Evolutionary conservation across 2,797 vertebrate genomes (phyloP).

Genomic region (Podarcis lilfordi): DNA sequence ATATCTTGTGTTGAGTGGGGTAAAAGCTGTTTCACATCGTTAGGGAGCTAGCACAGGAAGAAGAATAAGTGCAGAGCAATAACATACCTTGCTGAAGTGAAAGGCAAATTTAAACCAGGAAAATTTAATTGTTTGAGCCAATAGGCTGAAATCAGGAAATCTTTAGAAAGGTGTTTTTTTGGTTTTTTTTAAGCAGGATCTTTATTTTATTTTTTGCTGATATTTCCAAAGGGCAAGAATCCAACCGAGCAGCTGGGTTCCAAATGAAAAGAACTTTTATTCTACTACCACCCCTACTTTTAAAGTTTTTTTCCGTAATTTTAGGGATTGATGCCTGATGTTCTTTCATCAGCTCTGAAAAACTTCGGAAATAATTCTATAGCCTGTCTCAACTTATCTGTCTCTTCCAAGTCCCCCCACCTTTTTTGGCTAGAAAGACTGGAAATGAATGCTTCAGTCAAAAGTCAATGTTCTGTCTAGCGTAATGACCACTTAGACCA

Average conservation of each 20-base stretch:
- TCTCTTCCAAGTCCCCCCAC: conserved; percentile 44
- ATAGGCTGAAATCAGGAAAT: conserved; percentile 27
- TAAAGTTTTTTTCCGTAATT: conserved; percentile 39
- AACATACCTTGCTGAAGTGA: conserved; percentile 12
- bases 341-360: conserved; percentile 30
- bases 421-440: conserved; percentile 39
- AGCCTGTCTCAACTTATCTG: conserved; percentile 28
- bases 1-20: background rate
- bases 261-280: conserved; percentile 48
- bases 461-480: conserved; percentile 55
- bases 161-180: conserved; percentile 43
- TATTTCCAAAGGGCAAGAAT: conserved; percentile 43
- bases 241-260: conserved; percentile 63
- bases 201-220: conserved; percentile 23
- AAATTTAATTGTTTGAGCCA: conserved; percentile 36
- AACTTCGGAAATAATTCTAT: background rate
- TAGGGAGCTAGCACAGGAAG: background rate
- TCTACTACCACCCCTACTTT: background rate
- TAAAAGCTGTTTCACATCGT: background rate
- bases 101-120: conserved; percentile 33
- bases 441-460: conserved; percentile 52
- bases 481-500: conserved; percentile 40
- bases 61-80: conserved; percentile 30
- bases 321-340: conserved; percentile 31
- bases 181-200: background rate